A percentile compares a stretch with the other conserved stretches of the same genome.
These are phyloP conservation scores for Sialis lutaria DNA, from an alignment of 2,888 invertebrate species.

Conservation along the genomic window DNA sequence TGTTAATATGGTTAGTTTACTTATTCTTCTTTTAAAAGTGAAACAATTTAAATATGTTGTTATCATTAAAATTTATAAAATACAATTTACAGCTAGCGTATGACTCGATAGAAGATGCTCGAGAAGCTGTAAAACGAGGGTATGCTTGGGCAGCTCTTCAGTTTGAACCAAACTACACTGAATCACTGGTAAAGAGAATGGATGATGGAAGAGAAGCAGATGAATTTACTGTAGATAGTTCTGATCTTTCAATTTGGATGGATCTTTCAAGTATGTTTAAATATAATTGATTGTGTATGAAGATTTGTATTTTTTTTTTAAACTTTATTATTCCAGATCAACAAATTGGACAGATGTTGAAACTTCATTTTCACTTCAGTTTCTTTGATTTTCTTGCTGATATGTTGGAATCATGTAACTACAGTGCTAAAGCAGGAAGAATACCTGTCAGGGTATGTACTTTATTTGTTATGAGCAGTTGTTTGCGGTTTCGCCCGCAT, in stretches of 20 bases:
- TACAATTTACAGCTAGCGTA: conserved; percentile 17
- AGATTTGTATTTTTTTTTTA: neutral
- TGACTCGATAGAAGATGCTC: conserved; percentile 39
- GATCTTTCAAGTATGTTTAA: conserved; percentile 64
- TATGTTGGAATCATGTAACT: conserved; percentile 41
- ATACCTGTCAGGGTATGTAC: conserved; percentile 42
- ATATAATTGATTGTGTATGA: neutral
- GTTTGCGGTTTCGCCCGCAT: neutral
- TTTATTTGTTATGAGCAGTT: neutral
- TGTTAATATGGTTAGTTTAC: too few relatives aligned
- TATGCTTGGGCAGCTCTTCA: conserved; percentile 59
- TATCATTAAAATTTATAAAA: neutral
- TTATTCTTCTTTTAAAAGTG: too few relatives aligned
- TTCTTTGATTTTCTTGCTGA: conserved; percentile 54
- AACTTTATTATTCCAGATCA: conserved; percentile 45
- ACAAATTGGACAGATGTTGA: conserved; percentile 68
- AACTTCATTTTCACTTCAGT: conserved; percentile 51
- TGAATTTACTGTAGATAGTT: conserved; percentile 36
- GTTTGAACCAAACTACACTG: conserved; percentile 61
- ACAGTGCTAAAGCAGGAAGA: conserved; percentile 41
- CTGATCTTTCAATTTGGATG: conserved; percentile 53
- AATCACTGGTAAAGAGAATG: conserved; percentile 41
- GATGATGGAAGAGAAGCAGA: conserved; percentile 38
- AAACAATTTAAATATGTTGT: neutral
- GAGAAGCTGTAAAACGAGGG: conserved; percentile 47